Base-by-base conservation (phyloP, 2,888 invertebrate genomes). In the Plebejus melissa region DNA sequence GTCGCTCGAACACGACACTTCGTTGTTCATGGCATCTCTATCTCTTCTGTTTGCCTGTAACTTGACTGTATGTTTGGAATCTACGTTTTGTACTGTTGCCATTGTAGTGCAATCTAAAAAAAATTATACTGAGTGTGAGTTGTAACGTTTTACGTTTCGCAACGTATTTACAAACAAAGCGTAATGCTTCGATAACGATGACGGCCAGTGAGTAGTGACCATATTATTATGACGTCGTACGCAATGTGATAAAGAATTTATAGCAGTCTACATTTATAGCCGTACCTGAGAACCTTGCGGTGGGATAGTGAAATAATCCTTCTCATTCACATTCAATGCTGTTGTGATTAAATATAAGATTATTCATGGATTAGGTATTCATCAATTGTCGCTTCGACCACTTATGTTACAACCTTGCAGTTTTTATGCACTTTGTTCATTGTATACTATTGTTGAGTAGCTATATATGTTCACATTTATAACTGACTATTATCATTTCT, bases 1-100 rank as follows among this genome's bases (percentile, higher is more conserved):
- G 3, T 90, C 89, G 36, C 89, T 90, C 0, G 92, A 91, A 0
- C 90, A 88, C 0, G 91, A 90, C 0, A 90, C 90, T 50, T 91
- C 90, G 16, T 93, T 92, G 78, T 89, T 91, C 86, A 90, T 85
- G 0, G 80, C 81, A 46, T 90, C 89, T 74, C 81, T 77, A 46
- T 79, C 77, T 1, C 78, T 77, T 74, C 75, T 76, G 75, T 74
- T 79, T 74, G 75, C 80, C 11, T 78, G 77, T 28, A 82, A 75
- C 22, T 77, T 79, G n/a, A 80, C 82, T 7, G 79, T 78, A 46
- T 79, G 76, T 75, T 80, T 82, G 3, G 79, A 74, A 36, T 85
- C 83, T 16, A 83, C 71, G 5, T 82, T 87, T 85, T 89, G 89
- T 83, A 89, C 85, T 79, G 87, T 82, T 3, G 90, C 90, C 92